phyloP scores from a whole-genome alignment of 2,113 vertebrate genomes.

The Balaeniceps rex region DNA sequence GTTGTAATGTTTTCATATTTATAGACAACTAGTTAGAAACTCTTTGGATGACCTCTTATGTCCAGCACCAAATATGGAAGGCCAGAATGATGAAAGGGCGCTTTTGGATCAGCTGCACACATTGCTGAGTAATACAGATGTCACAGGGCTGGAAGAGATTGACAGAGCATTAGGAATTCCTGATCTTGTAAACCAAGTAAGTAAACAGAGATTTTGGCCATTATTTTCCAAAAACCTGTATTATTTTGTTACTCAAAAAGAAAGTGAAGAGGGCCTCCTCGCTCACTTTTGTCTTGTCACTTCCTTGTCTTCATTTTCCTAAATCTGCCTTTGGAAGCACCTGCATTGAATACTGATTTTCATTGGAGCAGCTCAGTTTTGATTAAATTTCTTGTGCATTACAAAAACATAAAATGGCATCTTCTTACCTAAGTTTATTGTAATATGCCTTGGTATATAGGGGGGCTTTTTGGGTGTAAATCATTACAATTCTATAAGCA shows the following conservation, averaged over 20 bases:
- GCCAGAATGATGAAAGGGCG: constrained; percentile 89
- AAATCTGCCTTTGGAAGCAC: not conserved
- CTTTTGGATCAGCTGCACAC: constrained; percentile 94
- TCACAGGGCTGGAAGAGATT: constrained; percentile 91
- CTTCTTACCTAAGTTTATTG: not conserved
- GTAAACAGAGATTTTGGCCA: not conserved
- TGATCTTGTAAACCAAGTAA: constrained; percentile 93
- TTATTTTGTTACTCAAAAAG: not conserved
- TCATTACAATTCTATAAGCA: not conserved
- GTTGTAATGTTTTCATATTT: not conserved
- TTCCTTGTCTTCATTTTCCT: not conserved
- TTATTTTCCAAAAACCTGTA: not conserved
- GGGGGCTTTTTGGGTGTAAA: not conserved
- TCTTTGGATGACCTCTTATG: constrained; percentile 90
- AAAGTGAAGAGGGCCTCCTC: not conserved
- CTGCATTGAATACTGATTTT: not conserved
- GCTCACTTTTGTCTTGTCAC: not conserved
- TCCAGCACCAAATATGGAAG: constrained; percentile 81
- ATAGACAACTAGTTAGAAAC: constrained; percentile 83
- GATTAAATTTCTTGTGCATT: not conserved
- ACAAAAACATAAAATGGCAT: not conserved
- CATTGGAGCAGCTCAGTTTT: not conserved
- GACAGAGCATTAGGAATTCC: constrained; percentile 96
- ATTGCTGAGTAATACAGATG: constrained; percentile 90
- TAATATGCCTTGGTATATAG: not conserved